Conservation (phyloP, 1,140 invertebrate genomes). For the Nilaparvata lugens region DNA sequence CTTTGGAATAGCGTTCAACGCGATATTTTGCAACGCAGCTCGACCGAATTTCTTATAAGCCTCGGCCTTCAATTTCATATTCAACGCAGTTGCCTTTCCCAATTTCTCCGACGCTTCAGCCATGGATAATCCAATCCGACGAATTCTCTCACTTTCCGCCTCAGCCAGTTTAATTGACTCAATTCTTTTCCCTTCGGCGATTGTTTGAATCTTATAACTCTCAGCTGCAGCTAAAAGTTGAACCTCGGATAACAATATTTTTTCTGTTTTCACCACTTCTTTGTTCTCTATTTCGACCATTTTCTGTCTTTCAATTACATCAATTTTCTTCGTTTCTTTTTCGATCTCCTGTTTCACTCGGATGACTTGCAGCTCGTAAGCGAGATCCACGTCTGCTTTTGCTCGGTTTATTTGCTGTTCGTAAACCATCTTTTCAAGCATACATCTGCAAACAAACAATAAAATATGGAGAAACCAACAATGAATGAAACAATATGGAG, state of each 20-base stretch:
- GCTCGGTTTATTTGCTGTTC: slow-evolving; percentile 31
- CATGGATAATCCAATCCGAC: neutral
- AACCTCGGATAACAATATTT: neutral
- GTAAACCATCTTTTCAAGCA: neutral
- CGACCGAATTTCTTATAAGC: neutral
- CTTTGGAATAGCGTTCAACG: neutral
- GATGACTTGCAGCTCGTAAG: neutral
- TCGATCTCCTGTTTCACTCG: neutral
- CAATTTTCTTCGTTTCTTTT: neutral
- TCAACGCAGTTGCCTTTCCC: neutral
- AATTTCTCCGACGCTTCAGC: neutral
- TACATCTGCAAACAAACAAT: neutral
- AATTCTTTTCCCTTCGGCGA: neutral
- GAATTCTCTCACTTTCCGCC: neutral
- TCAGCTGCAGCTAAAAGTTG: neutral
- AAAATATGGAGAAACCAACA: too few species aligned
- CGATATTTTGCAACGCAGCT: neutral
- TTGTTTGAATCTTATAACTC: neutral
- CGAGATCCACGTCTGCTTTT: neutral
- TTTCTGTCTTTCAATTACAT: neutral
- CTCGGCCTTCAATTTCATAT: neutral
- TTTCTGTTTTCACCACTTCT: neutral
- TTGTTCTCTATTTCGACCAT: neutral
- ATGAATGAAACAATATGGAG: too few species aligned
- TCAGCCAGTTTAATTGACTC: neutral